phyloP scores from a whole-genome alignment of 2,888 invertebrate genomes.

The Synanthedon tipuliformis region DNA sequence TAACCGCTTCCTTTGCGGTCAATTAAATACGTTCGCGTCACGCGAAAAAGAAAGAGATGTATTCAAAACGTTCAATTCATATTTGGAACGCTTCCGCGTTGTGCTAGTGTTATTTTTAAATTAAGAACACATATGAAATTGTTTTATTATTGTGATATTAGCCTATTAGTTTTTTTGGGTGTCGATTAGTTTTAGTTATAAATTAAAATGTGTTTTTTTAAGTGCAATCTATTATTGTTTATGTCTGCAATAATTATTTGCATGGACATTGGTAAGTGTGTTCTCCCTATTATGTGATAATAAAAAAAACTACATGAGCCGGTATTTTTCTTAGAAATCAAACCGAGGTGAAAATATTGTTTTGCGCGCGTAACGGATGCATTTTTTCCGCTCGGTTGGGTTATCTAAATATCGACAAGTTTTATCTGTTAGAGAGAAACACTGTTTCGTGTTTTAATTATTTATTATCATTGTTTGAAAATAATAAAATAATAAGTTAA shows the following conservation, averaged over 20 bases:
- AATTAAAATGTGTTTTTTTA: slow-evolving; percentile 29
- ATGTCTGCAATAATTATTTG: slow-evolving; percentile 22
- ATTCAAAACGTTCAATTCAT: neutral
- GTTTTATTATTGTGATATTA: neutral
- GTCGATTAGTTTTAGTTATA: neutral
- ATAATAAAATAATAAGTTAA: too few relatives aligned
- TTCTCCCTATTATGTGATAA: neutral
- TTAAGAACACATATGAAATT: neutral
- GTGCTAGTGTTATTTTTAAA: neutral
- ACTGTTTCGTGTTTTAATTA: too few relatives aligned
- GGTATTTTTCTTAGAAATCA: neutral
- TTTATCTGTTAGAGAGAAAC: too few relatives aligned
- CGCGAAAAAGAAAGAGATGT: neutral
- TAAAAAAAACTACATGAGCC: too few relatives aligned
- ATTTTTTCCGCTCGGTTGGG: neutral
- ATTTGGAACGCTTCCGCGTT: neutral
- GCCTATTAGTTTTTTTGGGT: neutral
- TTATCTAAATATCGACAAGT: too few relatives aligned
- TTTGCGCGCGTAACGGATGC: neutral
- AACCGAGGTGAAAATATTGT: neutral
- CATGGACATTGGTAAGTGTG: slow-evolving; percentile 28
- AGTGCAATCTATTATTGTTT: slow-evolving; percentile 25
- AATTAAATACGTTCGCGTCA: neutral
- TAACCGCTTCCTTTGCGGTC: neutral
- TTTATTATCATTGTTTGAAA: too few relatives aligned